Conservation (phyloP, 2,888 invertebrate species). For the Dicyrtomina minuta region DNA sequence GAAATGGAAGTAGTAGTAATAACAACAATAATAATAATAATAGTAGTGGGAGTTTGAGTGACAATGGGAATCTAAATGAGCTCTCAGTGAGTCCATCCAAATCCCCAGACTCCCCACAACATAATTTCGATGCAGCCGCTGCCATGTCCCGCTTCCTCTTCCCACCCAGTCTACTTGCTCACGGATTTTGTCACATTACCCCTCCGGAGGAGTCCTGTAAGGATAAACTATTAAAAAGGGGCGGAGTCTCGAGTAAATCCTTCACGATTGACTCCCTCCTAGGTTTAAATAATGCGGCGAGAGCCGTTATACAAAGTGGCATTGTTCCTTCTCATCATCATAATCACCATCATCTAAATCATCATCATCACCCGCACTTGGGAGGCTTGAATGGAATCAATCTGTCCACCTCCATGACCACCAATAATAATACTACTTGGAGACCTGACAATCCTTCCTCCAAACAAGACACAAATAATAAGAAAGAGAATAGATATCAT, state of each 20-base stretch:
- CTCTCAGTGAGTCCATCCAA: not conserved
- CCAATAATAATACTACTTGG: slow-evolving; percentile 11
- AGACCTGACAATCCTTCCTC: slow-evolving; percentile 2
- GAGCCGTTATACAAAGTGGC: slow-evolving; percentile 26
- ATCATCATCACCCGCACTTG: slow-evolving; percentile 25
- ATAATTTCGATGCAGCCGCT: slow-evolving; percentile 17
- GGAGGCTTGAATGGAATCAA: slow-evolving; percentile 25
- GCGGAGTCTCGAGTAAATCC: slow-evolving; percentile 63
- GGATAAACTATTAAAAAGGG: slow-evolving; percentile 27
- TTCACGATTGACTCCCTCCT: slow-evolving; percentile 87
- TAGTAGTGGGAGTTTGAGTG: too few species aligned
- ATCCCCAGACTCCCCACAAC: slow-evolving; percentile 14
- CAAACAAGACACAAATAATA: slow-evolving; percentile 18
- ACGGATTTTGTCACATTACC: slow-evolving; percentile 24
- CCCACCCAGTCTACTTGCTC: slow-evolving; percentile 24
- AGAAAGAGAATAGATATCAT: slow-evolving; percentile 24
- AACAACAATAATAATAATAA: not conserved
- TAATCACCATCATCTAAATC: not conserved
- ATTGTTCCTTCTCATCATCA: slow-evolving; percentile 23
- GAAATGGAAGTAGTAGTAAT: not conserved
- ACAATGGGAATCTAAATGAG: too few species aligned
- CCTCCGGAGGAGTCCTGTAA: slow-evolving; percentile 11
- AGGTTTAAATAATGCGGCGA: slow-evolving; percentile 62
- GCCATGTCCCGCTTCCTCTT: slow-evolving; percentile 32
- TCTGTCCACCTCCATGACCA: slow-evolving; percentile 17